Conservation (phyloP, 2,113 vertebrate genomes). For the Patagioenas fasciata region DNA sequence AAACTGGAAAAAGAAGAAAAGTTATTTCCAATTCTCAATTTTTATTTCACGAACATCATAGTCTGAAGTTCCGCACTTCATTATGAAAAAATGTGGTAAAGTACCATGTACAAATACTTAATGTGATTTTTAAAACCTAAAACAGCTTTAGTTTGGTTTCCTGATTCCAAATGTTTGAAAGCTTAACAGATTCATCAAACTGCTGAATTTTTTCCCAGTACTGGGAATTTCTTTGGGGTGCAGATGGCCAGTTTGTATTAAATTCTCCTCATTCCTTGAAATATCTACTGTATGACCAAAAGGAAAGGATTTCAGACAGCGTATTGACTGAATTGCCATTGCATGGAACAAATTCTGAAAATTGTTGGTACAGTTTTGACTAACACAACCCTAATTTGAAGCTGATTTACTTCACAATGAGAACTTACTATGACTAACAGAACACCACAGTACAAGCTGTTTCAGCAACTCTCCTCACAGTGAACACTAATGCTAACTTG, state of each 20-base stretch:
- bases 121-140: neutral
- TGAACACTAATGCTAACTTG: neutral
- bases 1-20: neutral
- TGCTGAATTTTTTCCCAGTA: neutral
- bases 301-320: neutral
- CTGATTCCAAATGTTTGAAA: neutral
- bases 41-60: neutral
- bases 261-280: neutral
- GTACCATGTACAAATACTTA: neutral
- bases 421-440: neutral
- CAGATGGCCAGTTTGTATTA: neutral
- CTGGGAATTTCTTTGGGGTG: neutral
- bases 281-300: neutral
- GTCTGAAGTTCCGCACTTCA: neutral
- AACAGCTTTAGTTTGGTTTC: neutral
- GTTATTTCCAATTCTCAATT: neutral
- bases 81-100: neutral
- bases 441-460: rapidly evolving
- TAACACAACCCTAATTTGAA: neutral
- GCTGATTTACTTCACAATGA: neutral
- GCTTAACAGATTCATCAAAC: neutral
- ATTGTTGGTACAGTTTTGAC: neutral
- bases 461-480: neutral
- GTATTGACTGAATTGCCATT: neutral
- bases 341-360: neutral